Base-by-base conservation (phyloP, 1,140 invertebrate genomes). In the Philotrypesis tridentata region DNA sequence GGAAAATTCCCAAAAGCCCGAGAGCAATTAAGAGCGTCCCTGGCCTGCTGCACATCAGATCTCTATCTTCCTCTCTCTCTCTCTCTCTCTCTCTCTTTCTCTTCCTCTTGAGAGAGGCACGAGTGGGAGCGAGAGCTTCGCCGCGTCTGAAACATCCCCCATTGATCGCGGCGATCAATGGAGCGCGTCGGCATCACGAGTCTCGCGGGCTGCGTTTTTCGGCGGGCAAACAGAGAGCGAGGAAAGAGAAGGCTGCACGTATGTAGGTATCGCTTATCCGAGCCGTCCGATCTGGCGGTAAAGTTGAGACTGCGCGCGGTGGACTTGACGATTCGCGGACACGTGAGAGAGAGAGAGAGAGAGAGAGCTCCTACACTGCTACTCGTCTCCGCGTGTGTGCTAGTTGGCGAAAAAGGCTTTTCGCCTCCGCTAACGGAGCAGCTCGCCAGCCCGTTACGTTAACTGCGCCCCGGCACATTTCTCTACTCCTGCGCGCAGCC, bases 281-380 rank as follows among this genome's bases (percentile, higher is more conserved):
- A 29, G 8, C 27, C 21, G 31, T 70, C 68, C 31, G 68, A 70
- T 37, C 68, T 70, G 17, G 68, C 68, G 68, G 8, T 21, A 2
- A n/a, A 21, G n/a, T 40, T 43, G 71, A 73, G 25, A 73, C 40
- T 73, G 40, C n/a, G 71, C 40, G 37, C 71, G n/a, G 37, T 85
- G 37, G 31, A 70, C 68, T 70, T 37, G 61, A 25, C 2, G 68
- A 67, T 27, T 5, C 27, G 68, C 11, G 23, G 68, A 70, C 68
- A 29, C 9, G 68, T n/a, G 68, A n/a, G 68, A 3, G 3, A 37
- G 3, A 37, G 68, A 3, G 3, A 37, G 3, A 37, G n/a, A n/a
- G n/a, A n/a, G n/a, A n/a, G n/a, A n/a, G n/a, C 68, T 70, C 29
- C 27, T n/a, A 14, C 12, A 21, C 67, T n/a, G n/a, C n/a, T n/a